Conservation (phyloP, 2,797 vertebrate species). For the Syngnathus rostellatus region DNA sequence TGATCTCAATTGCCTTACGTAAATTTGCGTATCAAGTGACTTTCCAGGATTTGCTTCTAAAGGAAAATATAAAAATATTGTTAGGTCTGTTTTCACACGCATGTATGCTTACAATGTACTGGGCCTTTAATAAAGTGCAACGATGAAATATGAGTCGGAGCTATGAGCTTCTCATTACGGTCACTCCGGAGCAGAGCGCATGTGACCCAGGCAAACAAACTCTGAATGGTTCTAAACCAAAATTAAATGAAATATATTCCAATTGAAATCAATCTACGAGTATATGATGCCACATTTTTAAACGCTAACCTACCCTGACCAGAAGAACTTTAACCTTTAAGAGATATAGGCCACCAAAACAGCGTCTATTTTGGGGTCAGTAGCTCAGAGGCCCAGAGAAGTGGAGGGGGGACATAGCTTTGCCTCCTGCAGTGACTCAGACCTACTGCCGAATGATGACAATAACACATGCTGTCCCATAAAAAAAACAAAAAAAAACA, state of each 20-base stretch:
- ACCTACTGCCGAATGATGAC: background rate
- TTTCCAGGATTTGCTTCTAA: background rate
- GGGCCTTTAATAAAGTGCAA: slow-evolving; percentile 54
- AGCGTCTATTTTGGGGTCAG: slow-evolving; percentile 70
- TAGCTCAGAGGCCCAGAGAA: slow-evolving; percentile 49
- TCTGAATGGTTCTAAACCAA: slow-evolving; percentile 6
- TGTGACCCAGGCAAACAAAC: slow-evolving; percentile 21
- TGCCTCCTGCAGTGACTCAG: slow-evolving; percentile 33
- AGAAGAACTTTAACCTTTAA: slow-evolving; percentile 40
- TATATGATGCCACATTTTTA: background rate
- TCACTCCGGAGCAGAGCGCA: slow-evolving; percentile 34
- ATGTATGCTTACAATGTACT: slow-evolving; percentile 11
- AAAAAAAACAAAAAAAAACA: slow-evolving; percentile 30
- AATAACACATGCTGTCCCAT: background rate
- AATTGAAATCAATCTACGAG: too few species aligned
- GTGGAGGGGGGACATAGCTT: slow-evolving; percentile 51
- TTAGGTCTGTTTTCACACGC: slow-evolving; percentile 2
- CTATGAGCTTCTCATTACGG: slow-evolving; percentile 28
- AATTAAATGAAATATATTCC: background rate
- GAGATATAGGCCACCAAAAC: slow-evolving; percentile 46
- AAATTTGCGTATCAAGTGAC: too few species aligned
- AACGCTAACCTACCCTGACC: background rate
- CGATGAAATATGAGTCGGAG: slow-evolving; percentile 62
- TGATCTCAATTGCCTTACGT: too few species aligned
- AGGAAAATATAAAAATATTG: background rate